phyloP scores from a whole-genome alignment of 92 coral and sea anemone species.

The Zoanthus gigantus region DNA sequence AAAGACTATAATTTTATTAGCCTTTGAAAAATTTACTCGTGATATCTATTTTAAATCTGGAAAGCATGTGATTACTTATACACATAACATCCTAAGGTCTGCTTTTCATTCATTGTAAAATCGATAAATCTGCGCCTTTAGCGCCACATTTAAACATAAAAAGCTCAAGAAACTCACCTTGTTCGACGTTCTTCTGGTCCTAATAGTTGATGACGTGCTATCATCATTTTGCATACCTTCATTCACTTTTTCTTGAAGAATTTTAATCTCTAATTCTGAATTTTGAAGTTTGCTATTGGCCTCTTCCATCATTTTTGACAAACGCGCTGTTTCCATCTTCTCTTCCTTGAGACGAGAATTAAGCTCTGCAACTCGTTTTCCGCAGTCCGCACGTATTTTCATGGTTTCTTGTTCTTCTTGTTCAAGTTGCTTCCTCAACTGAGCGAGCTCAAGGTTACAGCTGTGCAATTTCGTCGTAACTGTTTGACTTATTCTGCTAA shows the following conservation, averaged over 20 bases:
- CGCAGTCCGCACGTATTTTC: conserved; percentile 48
- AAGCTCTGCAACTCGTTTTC: conserved; percentile 66
- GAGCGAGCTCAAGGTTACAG: conserved; percentile 66
- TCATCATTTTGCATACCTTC: conserved; percentile 9
- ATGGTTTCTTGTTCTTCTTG: conserved; percentile 64
- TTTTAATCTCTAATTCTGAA: conserved; percentile 54
- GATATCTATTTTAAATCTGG: not conserved
- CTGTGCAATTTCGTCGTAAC: conserved; percentile 57
- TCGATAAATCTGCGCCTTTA: too few species aligned
- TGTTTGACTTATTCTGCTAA: conserved; percentile 62
- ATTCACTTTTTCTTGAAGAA: conserved; percentile 62
- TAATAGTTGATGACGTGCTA: conserved; percentile 1
- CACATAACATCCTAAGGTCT: too few species aligned
- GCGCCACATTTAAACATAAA: too few species aligned
- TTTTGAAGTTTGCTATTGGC: conserved; percentile 54
- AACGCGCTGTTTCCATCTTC: conserved; percentile 64
- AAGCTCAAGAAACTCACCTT: not conserved
- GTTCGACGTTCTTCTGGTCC: not conserved
- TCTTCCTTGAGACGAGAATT: conserved; percentile 60
- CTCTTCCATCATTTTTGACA: conserved; percentile 56
- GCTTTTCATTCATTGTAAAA: too few species aligned
- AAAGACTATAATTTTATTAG: too few species aligned
- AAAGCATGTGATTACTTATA: not conserved
- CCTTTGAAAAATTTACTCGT: too few species aligned
- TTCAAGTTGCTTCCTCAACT: conserved; percentile 59